A percentile compares a stretch with the other conserved stretches of the same genome.
Evolutionary conservation across 2,888 invertebrate genomes (phyloP).

Genomic region (Steinernema scapterisci): DNA sequence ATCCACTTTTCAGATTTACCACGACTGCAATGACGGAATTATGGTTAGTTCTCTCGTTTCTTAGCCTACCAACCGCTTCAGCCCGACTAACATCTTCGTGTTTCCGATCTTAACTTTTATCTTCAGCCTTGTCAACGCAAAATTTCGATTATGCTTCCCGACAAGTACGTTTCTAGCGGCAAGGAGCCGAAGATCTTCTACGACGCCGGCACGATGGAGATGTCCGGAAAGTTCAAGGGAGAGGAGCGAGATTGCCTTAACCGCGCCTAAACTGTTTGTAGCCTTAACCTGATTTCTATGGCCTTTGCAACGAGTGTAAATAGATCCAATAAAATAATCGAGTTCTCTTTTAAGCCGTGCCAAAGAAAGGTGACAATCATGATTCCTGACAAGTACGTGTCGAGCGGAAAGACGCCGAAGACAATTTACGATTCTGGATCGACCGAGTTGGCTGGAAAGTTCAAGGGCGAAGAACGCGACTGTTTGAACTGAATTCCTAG

Average conservation of each 20-base stretch:
- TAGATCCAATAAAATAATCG: background rate
- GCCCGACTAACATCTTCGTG: background rate
- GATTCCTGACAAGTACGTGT: slow-evolving; percentile 13
- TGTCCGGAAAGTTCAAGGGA: slow-evolving; percentile 23
- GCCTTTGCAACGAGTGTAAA: background rate
- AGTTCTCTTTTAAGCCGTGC: slow-evolving; percentile 7
- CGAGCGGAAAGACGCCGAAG: background rate
- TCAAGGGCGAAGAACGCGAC: slow-evolving; percentile 17
- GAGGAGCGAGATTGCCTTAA: slow-evolving; percentile 22
- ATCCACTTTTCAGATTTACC: no score
- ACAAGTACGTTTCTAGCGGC: background rate
- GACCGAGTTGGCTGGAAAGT: background rate
- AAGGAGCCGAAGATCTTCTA: slow-evolving; percentile 18
- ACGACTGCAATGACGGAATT: slow-evolving; percentile 37
- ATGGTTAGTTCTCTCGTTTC: background rate
- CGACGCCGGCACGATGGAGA: slow-evolving; percentile 10
- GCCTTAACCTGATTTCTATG: background rate
- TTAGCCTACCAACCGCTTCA: slow-evolving; percentile 9
- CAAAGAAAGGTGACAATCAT: slow-evolving; percentile 2
- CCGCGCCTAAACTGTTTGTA: slow-evolving; percentile 6
- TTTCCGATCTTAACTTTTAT: background rate
- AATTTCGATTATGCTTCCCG: background rate
- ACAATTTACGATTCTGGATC: slow-evolving; percentile 2
- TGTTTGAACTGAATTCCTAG: background rate
- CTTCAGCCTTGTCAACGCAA: slow-evolving; percentile 28